Evolutionary conservation across 2,113 vertebrate species (phyloP), one percentile per base, ranked within the genome.

Genomic region (Anoura caudifer): DNA sequence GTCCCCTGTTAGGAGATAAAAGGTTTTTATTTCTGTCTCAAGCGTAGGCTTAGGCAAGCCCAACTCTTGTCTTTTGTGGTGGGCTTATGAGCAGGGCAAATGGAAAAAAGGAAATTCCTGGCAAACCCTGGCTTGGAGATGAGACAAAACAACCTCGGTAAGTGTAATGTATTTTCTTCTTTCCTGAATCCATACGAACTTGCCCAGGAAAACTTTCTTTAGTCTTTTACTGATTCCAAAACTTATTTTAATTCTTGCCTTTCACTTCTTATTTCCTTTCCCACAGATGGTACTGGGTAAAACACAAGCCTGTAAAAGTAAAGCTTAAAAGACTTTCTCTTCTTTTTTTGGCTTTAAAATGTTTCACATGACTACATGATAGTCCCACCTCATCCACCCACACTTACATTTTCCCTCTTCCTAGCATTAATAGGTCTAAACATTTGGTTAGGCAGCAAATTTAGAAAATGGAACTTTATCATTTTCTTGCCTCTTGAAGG

Each of bases 231-330:
- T 96, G 96, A 97, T 96, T 97, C 96, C 93, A 97, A 88, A 97
- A 79, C 94, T 94, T 97, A 97, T 97, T 98, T 97, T 97, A 97
- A 97, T 97, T 97, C 87, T 84, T 97, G 96, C 93, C 93, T 97
- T 97, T 98, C 70, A 36, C 85, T 97, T 97, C 93, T 91, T 73
- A 97, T 97, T 98, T 97, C 96, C 97, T 97, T 87, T 93, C 93
- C 93, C 93, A 97, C 97, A 97, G 97, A 97, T 98, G 97, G 97
- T 76, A 91, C 96, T 87, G 93, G 84, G 93, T 96, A 97, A 97
- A 98, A 97, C 92, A 97, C 65, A 97, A 96, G 97, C 80, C 95
- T 97, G 95, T 82, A 96, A 95, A 96, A 98, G 96, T 92, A 65
- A 95, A 93, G 80, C 87, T 93, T 97, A 69, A 95, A 97, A 96